Conservation (phyloP, 2,113 vertebrate species). For the Gnathonemus longibarbis region DNA sequence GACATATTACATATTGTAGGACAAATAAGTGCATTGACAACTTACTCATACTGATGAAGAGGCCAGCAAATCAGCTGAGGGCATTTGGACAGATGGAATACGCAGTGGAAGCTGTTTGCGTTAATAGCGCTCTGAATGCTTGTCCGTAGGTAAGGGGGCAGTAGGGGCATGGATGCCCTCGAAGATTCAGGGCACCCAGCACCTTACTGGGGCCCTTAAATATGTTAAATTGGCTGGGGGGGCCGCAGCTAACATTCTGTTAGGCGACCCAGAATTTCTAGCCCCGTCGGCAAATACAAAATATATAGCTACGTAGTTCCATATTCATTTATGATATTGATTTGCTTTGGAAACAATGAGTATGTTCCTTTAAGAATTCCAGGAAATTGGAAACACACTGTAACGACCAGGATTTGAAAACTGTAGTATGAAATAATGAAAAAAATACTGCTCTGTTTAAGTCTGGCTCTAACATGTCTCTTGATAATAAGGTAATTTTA, state of each 20-base stretch:
- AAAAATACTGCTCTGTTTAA: not conserved
- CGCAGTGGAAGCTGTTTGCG: not conserved
- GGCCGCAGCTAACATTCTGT: not conserved
- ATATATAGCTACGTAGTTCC: not conserved
- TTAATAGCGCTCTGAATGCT: not conserved
- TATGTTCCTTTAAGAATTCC: not conserved
- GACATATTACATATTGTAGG: not conserved
- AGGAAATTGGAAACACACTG: not conserved
- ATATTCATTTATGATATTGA: not conserved
- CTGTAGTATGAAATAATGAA: not conserved
- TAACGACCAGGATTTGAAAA: not conserved
- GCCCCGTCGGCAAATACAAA: not conserved
- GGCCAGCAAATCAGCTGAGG: not conserved
- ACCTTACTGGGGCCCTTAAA: not conserved
- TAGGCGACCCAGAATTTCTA: not conserved
- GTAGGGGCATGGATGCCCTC: not conserved
- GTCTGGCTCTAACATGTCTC: not conserved
- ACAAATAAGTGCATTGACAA: not conserved
- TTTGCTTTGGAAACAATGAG: not conserved
- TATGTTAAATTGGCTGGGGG: not conserved
- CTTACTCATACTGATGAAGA: not conserved
- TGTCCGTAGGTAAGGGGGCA: not conserved
- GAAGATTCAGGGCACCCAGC: not conserved
- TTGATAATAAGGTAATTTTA: not conserved
- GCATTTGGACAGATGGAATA: not conserved